Conservation (phyloP, 1,140 invertebrate species). For the Phocides pigmalion region DNA sequence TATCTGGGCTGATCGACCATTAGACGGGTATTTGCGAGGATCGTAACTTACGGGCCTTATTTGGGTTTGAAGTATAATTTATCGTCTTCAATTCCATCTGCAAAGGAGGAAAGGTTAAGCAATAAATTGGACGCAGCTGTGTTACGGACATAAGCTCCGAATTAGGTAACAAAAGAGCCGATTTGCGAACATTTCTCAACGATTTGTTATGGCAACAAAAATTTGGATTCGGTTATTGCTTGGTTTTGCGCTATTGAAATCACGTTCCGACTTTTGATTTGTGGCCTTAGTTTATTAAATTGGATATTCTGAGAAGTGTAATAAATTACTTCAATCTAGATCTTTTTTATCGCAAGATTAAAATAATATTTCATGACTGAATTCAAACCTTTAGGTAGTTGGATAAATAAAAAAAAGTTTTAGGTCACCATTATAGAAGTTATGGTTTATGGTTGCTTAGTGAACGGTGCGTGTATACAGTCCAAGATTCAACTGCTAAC, state of each 20-base stretch:
- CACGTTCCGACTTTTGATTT: constrained; percentile 24
- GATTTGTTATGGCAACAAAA: constrained; percentile 58
- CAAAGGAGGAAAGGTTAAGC: constrained; percentile 79
- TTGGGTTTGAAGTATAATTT: constrained; percentile 81
- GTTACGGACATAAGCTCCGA: constrained; percentile 73
- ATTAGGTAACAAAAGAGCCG: constrained; percentile 77
- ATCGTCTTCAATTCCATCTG: constrained; percentile 80
- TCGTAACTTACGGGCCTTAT: constrained; percentile 78
- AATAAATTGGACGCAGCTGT: constrained; percentile 81
- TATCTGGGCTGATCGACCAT: constrained; percentile 71
- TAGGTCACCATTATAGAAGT: background rate
- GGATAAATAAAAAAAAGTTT: too few relatives aligned
- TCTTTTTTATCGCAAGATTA: background rate
- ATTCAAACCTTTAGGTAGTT: too few relatives aligned
- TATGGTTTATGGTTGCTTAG: background rate
- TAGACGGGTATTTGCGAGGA: constrained; percentile 66
- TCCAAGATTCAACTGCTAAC: too few relatives aligned
- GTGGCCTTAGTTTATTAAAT: constrained; percentile 32
- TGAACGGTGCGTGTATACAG: too few relatives aligned
- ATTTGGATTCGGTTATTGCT: constrained; percentile 42
- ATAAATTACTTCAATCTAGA: constrained; percentile 20
- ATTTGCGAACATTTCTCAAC: constrained; percentile 62
- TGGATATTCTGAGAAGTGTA: constrained; percentile 3
- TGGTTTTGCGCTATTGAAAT: constrained; percentile 43
- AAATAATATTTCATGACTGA: too few relatives aligned